Percentiles rank a stretch among this genome's conserved stretches.
Evolutionary conservation across 1,140 invertebrate species (phyloP).

Genomic region (Drosophila sechellia): DNA sequence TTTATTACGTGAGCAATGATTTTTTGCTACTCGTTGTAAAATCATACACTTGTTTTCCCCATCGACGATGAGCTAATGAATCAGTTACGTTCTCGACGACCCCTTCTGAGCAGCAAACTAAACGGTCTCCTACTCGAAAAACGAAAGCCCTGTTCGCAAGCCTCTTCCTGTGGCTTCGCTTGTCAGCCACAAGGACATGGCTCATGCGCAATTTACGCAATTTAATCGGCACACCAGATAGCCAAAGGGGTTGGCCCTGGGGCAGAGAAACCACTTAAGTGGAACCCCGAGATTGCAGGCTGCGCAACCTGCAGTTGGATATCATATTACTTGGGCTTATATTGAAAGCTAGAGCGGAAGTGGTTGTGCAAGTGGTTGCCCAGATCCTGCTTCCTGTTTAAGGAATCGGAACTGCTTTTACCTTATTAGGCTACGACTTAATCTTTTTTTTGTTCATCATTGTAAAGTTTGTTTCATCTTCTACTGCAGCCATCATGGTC

Average conservation of each 20-base stretch:
- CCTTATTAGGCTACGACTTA: not conserved
- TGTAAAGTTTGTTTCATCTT: too few species aligned
- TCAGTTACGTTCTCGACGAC: constrained; percentile 10
- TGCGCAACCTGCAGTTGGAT: constrained; percentile 59
- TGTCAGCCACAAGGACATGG: constrained; percentile 28
- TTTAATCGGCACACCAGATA: constrained; percentile 40
- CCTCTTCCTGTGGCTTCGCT: constrained; percentile 44
- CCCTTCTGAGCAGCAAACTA: constrained; percentile 1
- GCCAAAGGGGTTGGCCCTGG: constrained; percentile 32
- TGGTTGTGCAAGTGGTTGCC: constrained; percentile 54
- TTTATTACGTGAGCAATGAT: constrained; percentile 9
- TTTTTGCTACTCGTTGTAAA: constrained; percentile 18
- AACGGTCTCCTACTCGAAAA: constrained; percentile 24
- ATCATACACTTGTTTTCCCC: not conserved
- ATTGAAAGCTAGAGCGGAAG: constrained; percentile 32
- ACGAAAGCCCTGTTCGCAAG: constrained; percentile 7
- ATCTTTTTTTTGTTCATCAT: not conserved
- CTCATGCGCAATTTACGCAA: constrained; percentile 29
- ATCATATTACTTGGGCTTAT: constrained; percentile 53
- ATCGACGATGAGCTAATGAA: constrained; percentile 27
- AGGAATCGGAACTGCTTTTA: not conserved
- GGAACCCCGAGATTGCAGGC: constrained; percentile 52
- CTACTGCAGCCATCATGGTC: constrained; percentile 42
- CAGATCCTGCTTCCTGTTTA: constrained; percentile 29
- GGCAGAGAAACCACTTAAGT: constrained; percentile 72